Evolutionary conservation across 2,797 vertebrate species (phyloP).

Genomic region (Prunella strophiata): DNA sequence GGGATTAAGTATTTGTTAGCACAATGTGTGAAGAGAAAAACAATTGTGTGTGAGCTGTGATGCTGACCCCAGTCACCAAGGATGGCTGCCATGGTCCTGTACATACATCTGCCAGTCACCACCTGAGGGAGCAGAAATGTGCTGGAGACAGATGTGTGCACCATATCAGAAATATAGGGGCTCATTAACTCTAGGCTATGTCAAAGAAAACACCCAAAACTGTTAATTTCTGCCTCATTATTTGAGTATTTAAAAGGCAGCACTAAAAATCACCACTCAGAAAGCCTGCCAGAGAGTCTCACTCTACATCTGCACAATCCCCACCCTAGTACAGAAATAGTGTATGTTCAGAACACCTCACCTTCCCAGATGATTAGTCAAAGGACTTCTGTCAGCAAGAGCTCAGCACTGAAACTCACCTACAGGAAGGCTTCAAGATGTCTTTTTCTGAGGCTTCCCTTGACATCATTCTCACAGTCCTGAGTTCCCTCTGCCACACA

Average conservation of each 20-base stretch:
- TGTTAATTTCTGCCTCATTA: neutral
- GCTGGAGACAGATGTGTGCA: neutral
- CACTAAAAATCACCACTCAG: neutral
- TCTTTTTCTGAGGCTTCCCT: neutral
- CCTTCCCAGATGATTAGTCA: neutral
- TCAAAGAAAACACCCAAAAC: neutral
- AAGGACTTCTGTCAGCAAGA: neutral
- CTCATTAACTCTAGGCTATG: neutral
- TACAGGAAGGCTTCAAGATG: neutral
- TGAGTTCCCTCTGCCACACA: neutral
- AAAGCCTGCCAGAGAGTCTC: neutral
- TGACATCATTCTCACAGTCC: neutral
- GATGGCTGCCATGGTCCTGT: neutral
- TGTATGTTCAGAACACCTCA: neutral
- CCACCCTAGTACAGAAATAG: rapidly evolving
- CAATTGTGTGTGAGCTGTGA: rapidly evolving
- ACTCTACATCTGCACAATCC: neutral
- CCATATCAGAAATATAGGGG: neutral
- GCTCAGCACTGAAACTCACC: neutral
- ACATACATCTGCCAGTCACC: neutral
- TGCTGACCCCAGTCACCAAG: neutral
- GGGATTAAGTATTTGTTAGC: neutral
- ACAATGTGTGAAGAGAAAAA: neutral
- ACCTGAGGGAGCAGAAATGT: neutral
- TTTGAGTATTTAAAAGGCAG: neutral